These are phyloP conservation scores for Pogonomyrmex californicus DNA, from an alignment of 1,140 invertebrate species.

Conservation along the genomic window DNA sequence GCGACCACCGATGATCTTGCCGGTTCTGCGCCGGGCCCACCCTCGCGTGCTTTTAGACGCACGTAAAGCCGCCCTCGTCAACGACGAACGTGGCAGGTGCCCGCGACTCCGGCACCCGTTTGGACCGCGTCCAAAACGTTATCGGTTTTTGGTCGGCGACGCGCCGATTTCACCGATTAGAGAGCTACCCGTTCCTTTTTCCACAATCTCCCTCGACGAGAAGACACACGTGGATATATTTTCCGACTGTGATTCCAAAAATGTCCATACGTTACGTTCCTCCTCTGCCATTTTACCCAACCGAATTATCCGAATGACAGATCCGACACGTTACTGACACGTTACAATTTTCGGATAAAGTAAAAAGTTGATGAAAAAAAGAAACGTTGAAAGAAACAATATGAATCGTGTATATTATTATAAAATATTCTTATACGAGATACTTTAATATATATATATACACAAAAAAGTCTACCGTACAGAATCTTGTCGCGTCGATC, in stretches of 20 bases:
- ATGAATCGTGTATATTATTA: neutral
- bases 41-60: slow-evolving; percentile 62
- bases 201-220: slow-evolving; percentile 68
- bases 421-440: too few species aligned
- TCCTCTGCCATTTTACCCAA: neutral
- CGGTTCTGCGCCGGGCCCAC: slow-evolving; percentile 35
- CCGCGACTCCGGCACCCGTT: slow-evolving; percentile 6
- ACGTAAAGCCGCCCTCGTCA: slow-evolving; percentile 44
- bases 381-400: too few species aligned
- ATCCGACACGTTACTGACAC: neutral
- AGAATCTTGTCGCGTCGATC: neutral
- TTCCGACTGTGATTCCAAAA: neutral
- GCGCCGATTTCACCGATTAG: slow-evolving; percentile 22
- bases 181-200: slow-evolving; percentile 48
- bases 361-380: neutral
- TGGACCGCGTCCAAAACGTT: slow-evolving; percentile 44
- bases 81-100: slow-evolving; percentile 63
- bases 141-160: slow-evolving; percentile 34
- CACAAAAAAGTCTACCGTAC: neutral
- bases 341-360: neutral
- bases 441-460: too few species aligned
- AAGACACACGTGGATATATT: neutral
- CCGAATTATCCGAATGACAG: neutral
- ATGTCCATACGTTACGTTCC: neutral
- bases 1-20: slow-evolving; percentile 72